Evolutionary conservation across 2,113 vertebrate species (phyloP), one percentile per base, ranked within the genome.

Genomic region (Melanocharis versteri): DNA sequence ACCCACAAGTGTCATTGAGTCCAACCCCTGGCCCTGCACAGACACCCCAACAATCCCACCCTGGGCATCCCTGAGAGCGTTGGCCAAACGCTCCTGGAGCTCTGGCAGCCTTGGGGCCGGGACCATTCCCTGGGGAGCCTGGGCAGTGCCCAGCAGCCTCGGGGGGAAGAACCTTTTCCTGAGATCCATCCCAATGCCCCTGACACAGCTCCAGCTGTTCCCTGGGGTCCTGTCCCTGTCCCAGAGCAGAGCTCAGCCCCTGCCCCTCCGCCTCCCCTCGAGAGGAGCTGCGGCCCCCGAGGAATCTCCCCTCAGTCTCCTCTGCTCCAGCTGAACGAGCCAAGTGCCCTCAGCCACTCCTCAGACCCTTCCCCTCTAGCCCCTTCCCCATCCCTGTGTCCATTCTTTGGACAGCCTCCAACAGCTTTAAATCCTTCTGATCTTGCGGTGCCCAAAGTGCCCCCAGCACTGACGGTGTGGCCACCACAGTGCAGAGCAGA

Each of bases 1-100:
- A 60, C 28, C 19, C 60, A 14, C 15, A 13, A 1, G 21, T 22
- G 31, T 23, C n/a, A 47, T 9, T 0, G 2, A 62, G 24, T 3
- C 2, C 47, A 5, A 1, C 6, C 2, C 42, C 54, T 40, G 20
- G 1, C 13, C 13, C 76, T 80, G 35, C 66, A 3, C 57, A 64
- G 48, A 15, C 20, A 4, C 57, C 57, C 26, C 57, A 56, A 18
- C 13, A 56, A 19, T 1, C 65, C 57, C 65, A 17, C 12, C 50
- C 50, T 73, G 58, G 3, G 61, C 77, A 83, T 1, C 69, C 70
- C n/a, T 26, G 56, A 1, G 2, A 83, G 56, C 5, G 7, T 2
- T 47, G 19, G 7, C 39, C 51, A 56, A 56, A 44, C 3, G 1
- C 39, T 53, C 39, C 80, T 53, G 56, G 2, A 53, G 83, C 64